These are phyloP conservation scores for Ondatra zibethicus DNA, from an alignment of 2,113 vertebrate genomes.

Conservation along the genomic window DNA sequence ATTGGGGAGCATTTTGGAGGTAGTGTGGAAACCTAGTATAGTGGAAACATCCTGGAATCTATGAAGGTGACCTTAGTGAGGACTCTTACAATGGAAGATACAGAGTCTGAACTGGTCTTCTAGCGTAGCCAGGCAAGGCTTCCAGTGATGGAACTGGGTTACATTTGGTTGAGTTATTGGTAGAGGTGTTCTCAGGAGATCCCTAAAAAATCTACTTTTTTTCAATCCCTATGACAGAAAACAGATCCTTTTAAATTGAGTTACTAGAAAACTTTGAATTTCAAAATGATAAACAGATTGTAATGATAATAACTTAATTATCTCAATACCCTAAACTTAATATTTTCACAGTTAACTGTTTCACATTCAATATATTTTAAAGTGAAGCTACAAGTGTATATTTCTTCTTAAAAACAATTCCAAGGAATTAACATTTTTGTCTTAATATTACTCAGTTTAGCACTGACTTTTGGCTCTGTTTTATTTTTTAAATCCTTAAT, in stretches of 20 bases:
- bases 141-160: neutral
- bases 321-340: conserved; percentile 17
- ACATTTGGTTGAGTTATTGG: neutral
- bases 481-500: neutral
- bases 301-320: neutral
- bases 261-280: neutral
- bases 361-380: conserved; percentile 29
- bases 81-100: neutral
- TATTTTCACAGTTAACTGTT: neutral
- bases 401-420: neutral
- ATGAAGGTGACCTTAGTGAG: neutral
- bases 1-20: neutral
- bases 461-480: neutral
- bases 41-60: neutral
- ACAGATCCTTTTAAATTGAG: neutral
- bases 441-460: neutral
- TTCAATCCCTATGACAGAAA: neutral
- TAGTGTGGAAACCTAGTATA: no score
- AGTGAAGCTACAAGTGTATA: neutral
- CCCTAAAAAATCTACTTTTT: no score
- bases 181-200: neutral
- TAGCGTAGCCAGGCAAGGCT: neutral
- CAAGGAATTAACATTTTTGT: conserved; percentile 20
- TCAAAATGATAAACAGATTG: neutral
- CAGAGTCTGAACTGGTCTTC: neutral